Base-by-base conservation (phyloP, 1,140 invertebrate genomes). In the Phortica variegata region DNA sequence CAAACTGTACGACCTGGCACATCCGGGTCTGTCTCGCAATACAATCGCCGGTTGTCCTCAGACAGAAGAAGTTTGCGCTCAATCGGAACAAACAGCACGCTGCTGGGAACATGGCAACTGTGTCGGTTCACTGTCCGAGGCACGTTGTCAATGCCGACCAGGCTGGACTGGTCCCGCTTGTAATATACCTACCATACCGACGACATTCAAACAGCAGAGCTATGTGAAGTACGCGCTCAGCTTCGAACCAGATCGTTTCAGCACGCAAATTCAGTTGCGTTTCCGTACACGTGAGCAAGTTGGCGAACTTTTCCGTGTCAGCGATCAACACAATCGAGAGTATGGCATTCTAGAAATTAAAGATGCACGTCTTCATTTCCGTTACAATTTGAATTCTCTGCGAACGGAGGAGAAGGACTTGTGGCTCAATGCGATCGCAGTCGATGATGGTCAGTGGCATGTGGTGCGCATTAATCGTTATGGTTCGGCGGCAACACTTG, bases 391-490 rank as follows among this genome's bases (percentile, higher is more conserved):
- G 10, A 97, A 97, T 69, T 94, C 91, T 19, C 77, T 93, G 53
- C 82, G 90, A 51, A 89, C 90, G 7, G 90, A 95, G 77, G 90
- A 97, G 76, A 83, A 86, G 60, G 89, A 93, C 71, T 86, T 97
- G 45, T 94, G 91, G 87, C 79, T 98, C 9, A 91, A 88, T 44
- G 85, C 90, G 21, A 87, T 96, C 12, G 83, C 87, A 2, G 93
- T 97, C 1, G 91, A 95, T 69, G 94, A 98, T 78, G 96, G 96
- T 9, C 93, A 96, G 63, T 98, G 95, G 95, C 96, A 98, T 73
- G 91, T 90, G 7, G 93, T 94, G 0, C 84, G 88, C 54, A 89
- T 91, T 0, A 88, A 85, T 60, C 84, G 96, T 47, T 94, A 92
- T 58, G 95, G 95, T 26, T 94, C 91, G 26, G 91, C 93, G 5